These are phyloP conservation scores for Diadegma fenestrale DNA, from an alignment of 2,888 invertebrate genomes.

Conservation along the genomic window DNA sequence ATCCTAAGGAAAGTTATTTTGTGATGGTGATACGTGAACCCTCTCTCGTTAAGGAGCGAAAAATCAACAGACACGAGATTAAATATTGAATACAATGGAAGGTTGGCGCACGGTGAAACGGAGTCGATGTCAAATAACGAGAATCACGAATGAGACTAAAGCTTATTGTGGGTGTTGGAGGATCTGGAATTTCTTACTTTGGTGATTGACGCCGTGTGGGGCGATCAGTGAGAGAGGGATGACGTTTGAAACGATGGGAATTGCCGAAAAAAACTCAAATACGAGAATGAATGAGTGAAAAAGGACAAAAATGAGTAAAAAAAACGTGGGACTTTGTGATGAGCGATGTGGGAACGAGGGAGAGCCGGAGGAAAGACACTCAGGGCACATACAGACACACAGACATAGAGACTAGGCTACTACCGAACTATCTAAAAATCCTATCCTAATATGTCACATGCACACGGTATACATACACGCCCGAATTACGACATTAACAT, in stretches of 20 bases:
- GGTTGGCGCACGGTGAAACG: conserved; percentile 31
- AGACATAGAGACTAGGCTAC: conserved; percentile 82
- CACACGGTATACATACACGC: conserved; percentile 79
- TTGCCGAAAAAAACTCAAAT: neutral
- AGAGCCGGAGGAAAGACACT: conserved; percentile 81
- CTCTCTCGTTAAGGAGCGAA: neutral
- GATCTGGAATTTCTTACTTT: conserved; percentile 10
- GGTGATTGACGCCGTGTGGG: neutral
- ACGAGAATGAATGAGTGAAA: neutral
- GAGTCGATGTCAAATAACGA: conserved; percentile 10
- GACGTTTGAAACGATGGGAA: neutral
- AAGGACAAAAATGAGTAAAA: conserved; percentile 1
- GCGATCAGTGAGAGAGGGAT: conserved; percentile 24
- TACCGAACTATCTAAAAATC: conserved; percentile 81
- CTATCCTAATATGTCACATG: conserved; percentile 76
- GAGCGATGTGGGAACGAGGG: conserved; percentile 66
- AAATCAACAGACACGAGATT: conserved; percentile 5
- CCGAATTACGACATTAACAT: conserved; percentile 74
- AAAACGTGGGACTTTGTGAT: conserved; percentile 13
- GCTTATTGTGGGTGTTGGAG: neutral
- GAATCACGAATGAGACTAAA: conserved; percentile 11
- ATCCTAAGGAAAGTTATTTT: too few species aligned
- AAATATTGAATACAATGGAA: conserved; percentile 2
- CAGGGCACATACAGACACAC: conserved; percentile 82
- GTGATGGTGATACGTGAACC: too few species aligned